These are phyloP conservation scores for Puma concolor DNA, from an alignment of 2,113 vertebrate genomes.

Conservation along the genomic window DNA sequence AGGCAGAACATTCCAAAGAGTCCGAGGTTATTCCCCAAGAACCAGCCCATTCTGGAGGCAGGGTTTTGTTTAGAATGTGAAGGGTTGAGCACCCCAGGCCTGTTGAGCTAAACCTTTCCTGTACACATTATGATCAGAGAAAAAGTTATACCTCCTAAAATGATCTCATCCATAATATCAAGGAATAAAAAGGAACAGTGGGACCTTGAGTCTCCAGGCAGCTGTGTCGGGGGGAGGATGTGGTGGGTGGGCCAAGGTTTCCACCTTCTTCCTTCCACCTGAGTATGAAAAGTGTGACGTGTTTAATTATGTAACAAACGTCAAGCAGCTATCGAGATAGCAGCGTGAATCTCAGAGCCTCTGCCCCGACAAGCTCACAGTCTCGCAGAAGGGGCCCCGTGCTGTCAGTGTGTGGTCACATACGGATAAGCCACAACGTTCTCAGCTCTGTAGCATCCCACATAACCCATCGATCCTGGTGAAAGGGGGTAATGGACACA, in stretches of 20 bases:
- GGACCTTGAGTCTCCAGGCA: neutral
- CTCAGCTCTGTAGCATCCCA: neutral
- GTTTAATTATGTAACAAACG: neutral
- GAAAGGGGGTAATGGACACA: neutral
- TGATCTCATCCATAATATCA: neutral
- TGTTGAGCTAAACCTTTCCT: neutral
- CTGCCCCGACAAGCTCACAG: neutral
- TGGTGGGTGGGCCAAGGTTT: neutral
- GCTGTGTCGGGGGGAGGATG: neutral
- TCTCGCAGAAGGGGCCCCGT: neutral
- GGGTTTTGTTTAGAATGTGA: neutral
- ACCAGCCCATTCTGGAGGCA: neutral
- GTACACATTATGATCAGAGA: neutral
- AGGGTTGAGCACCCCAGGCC: neutral
- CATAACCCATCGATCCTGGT: neutral
- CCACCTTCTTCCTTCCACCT: neutral
- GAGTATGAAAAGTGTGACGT: neutral
- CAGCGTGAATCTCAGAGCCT: neutral
- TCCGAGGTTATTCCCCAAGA: neutral
- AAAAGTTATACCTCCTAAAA: neutral
- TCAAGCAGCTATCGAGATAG: neutral
- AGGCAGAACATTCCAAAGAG: neutral
- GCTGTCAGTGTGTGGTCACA: fast-evolving
- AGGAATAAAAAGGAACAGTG: neutral
- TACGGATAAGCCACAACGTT: neutral